Evolutionary conservation across 2,113 vertebrate genomes (phyloP).

Genomic region (Ciconia stormi): DNA sequence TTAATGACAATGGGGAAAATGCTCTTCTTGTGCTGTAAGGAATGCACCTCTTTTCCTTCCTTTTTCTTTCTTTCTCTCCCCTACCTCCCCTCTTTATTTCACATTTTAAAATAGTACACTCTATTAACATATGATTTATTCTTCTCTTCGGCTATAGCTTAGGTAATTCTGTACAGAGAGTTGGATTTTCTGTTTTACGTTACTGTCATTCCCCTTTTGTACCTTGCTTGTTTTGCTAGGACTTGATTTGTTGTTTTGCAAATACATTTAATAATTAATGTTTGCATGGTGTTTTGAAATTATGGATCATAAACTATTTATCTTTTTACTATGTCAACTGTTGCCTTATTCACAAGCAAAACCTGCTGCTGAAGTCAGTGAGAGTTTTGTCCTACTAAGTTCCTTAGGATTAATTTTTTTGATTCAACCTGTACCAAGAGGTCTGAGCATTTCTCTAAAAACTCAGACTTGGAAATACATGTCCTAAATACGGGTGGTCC

Average conservation of each 20-base stretch:
- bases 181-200: not conserved
- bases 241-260: not conserved
- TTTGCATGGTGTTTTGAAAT: not conserved
- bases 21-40: not conserved
- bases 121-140: not conserved
- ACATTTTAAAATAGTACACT: not conserved
- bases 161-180: not conserved
- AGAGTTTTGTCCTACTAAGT: not conserved
- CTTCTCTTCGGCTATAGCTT: not conserved
- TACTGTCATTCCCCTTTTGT: not conserved
- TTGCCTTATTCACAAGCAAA: not conserved
- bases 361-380: not conserved
- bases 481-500: not conserved
- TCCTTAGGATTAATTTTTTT: not conserved
- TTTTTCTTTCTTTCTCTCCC: not conserved
- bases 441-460: not conserved
- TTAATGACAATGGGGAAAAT: not conserved
- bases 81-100: not conserved
- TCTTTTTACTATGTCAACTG: not conserved
- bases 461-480: not conserved
- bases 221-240: not conserved
- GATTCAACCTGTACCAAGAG: not conserved
- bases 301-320: not conserved
- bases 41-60: not conserved
- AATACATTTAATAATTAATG: not conserved